phyloP scores from a whole-genome alignment of 2,888 invertebrate species.

The Peribatodes rhomboidaria region DNA sequence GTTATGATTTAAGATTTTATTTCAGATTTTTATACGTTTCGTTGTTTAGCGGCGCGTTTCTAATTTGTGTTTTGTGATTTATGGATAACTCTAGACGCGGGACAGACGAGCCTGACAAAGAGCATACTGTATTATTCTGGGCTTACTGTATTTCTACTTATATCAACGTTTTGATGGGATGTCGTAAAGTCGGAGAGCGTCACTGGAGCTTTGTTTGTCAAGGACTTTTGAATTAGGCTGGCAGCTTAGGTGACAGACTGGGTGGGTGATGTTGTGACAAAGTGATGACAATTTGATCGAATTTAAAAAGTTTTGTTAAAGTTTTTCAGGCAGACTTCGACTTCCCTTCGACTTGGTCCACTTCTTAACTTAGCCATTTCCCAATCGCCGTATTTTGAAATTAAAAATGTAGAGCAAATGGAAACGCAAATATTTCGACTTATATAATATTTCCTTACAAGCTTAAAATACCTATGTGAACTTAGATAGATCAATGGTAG shows the following conservation, averaged over 20 bases:
- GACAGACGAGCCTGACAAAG: constrained; percentile 62
- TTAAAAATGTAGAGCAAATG: too few species aligned
- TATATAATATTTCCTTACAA: too few species aligned
- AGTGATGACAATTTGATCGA: background rate
- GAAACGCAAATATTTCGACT: too few species aligned
- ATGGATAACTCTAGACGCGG: constrained; percentile 74
- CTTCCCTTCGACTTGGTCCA: too few species aligned
- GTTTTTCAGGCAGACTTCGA: background rate
- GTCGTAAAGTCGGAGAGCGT: constrained; percentile 34
- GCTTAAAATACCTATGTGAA: too few species aligned
- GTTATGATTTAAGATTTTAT: constrained; percentile 79
- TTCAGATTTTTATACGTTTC: constrained; percentile 54
- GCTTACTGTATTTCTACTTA: constrained; percentile 33
- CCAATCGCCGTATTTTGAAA: too few species aligned
- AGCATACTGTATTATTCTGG: constrained; percentile 31
- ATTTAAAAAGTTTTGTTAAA: background rate
- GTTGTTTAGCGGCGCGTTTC: constrained; percentile 76
- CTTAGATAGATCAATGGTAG: too few species aligned
- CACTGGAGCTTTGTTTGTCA: constrained; percentile 41
- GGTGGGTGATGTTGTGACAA: constrained; percentile 6
- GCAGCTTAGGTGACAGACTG: constrained; percentile 25
- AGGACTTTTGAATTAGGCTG: constrained; percentile 27
- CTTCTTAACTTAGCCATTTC: background rate
- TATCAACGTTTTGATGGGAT: constrained; percentile 31
- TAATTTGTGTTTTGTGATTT: constrained; percentile 82